Evolutionary conservation across 2,113 vertebrate species (phyloP).

Genomic region (Elephas maximus): DNA sequence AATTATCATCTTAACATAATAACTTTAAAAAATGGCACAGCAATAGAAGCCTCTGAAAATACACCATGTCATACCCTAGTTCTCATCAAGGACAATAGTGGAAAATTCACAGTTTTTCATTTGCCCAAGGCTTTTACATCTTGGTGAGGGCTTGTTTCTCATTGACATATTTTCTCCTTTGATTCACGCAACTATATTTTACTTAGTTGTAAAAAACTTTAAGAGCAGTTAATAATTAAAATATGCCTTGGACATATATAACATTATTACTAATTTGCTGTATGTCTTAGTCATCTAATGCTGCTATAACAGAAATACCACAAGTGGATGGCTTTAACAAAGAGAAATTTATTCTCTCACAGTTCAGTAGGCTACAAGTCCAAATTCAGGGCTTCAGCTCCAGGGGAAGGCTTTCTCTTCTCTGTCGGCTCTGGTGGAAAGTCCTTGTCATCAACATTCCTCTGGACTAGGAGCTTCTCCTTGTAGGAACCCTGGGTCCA

Average conservation of each 20-base stretch:
- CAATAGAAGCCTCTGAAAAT: background rate
- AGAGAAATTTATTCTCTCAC: no score
- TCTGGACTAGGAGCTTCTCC: no score
- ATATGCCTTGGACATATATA: background rate
- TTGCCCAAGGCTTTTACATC: background rate
- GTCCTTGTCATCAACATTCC: no score
- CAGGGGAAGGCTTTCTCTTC: no score
- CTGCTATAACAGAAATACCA: no score
- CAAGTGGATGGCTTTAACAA: no score
- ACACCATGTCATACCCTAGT: background rate
- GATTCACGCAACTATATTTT: background rate
- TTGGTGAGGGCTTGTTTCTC: background rate
- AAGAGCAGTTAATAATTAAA: background rate
- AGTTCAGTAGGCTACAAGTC: no score
- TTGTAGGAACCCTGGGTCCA: no score
- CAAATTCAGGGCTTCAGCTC: no score
- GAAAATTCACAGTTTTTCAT: background rate
- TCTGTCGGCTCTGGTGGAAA: no score
- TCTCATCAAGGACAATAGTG: background rate
- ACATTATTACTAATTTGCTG: background rate
- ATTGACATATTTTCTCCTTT: background rate
- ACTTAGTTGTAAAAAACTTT: background rate
- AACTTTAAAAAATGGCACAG: background rate
- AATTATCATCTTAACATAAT: background rate
- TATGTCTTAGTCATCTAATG: no score